A percentile compares a stretch with the other conserved stretches of the same genome.
Conservation (phyloP, 1,140 invertebrate genomes). For the Brachionus rubens region DNA sequence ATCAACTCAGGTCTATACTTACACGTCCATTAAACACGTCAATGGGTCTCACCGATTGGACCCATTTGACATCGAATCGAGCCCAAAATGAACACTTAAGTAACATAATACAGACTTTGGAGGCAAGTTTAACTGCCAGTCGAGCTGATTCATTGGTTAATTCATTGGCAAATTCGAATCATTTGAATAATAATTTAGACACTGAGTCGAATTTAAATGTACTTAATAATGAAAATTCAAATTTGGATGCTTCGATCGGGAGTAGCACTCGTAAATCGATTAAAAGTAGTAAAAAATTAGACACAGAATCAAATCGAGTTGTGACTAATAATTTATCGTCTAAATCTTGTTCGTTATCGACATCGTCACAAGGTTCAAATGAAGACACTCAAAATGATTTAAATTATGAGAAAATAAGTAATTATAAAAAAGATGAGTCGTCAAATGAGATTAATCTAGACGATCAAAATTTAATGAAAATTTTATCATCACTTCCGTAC, state of each 20-base stretch:
- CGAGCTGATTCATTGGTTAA: constrained; percentile 31
- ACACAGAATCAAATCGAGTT: background rate
- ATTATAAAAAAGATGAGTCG: background rate
- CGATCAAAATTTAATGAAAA: constrained; percentile 10
- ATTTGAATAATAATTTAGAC: background rate
- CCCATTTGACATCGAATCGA: background rate
- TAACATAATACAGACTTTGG: constrained; percentile 13
- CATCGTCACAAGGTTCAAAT: constrained; percentile 3
- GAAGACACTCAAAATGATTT: background rate
- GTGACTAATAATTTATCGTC: constrained; percentile 16
- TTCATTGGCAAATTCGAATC: background rate
- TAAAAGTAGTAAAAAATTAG: background rate
- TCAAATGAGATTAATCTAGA: constrained; percentile 1
- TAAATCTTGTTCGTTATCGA: constrained; percentile 1
- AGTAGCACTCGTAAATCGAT: background rate
- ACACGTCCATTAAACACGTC: constrained; percentile 15
- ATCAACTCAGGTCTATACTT: constrained; percentile 24
- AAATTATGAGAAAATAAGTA: constrained; percentile 22
- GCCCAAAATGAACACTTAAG: background rate
- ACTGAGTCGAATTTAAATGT: constrained; percentile 26
- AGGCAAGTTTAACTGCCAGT: constrained; percentile 4
- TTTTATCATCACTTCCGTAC: background rate
- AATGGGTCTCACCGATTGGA: background rate
- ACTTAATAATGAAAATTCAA: constrained; percentile 22
- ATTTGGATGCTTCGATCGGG: constrained; percentile 19